These are phyloP conservation scores for Parnassius smintheus DNA, from an alignment of 2,888 invertebrate species.

Conservation along the genomic window DNA sequence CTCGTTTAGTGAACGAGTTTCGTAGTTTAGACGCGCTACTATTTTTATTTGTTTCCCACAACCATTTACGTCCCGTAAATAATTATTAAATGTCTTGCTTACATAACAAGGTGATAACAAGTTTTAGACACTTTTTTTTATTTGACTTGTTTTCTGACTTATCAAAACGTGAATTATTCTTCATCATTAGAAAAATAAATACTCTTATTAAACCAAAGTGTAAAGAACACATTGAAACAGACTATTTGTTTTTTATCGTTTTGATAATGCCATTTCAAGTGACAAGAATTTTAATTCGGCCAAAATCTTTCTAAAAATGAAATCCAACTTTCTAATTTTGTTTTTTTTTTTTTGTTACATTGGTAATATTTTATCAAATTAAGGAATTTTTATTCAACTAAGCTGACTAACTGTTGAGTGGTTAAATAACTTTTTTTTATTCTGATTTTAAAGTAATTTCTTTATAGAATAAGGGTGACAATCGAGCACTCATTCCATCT, in stretches of 20 bases:
- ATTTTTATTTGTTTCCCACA: conserved; percentile 26
- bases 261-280: background rate
- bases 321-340: conserved; percentile 3
- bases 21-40: conserved; percentile 20
- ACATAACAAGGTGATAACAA: conserved; percentile 8
- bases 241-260: background rate
- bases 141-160: conserved; percentile 7
- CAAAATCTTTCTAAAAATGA: background rate
- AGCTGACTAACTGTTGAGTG: too few relatives aligned
- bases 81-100: conserved; percentile 28
- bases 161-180: conserved; percentile 2
- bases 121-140: conserved; percentile 5
- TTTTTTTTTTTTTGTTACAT: background rate
- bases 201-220: background rate
- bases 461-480: too few relatives aligned
- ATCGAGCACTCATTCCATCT: too few relatives aligned
- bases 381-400: too few relatives aligned
- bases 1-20: conserved; percentile 24
- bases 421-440: too few relatives aligned
- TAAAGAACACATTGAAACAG: background rate
- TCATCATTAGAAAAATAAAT: background rate
- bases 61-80: conserved; percentile 25
- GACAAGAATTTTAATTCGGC: conserved; percentile 2
- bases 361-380: too few relatives aligned
- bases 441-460: too few relatives aligned